phyloP scores from a whole-genome alignment of 2,888 invertebrate species.

The Drosophila subquinaria region DNA sequence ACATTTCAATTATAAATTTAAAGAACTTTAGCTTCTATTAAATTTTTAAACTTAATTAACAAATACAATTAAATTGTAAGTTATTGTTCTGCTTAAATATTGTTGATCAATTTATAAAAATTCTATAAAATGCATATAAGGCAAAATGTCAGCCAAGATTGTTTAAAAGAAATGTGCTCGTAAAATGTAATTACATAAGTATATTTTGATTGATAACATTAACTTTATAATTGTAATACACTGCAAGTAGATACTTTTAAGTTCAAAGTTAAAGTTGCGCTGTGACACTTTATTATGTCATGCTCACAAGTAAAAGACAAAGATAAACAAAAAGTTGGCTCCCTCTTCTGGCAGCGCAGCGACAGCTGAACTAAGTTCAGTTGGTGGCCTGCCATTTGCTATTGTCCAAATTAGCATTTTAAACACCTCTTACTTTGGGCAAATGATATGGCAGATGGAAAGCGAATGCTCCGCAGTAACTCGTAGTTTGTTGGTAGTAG shows the following conservation, averaged over 20 bases:
- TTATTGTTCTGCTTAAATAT: no score
- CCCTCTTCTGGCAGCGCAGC: conserved; percentile 5
- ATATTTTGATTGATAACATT: conserved; percentile 9
- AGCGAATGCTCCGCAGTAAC: conserved; percentile 37
- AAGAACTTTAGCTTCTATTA: no score
- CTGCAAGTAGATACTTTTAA: background rate
- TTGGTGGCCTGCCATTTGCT: conserved; percentile 61
- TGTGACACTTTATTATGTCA: conserved; percentile 44
- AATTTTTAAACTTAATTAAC: no score
- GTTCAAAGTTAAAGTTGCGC: conserved; percentile 13
- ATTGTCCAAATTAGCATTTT: conserved; percentile 77
- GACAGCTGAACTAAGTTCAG: conserved; percentile 42
- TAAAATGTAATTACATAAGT: background rate
- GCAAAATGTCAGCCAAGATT: no score
- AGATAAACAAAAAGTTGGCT: conserved; percentile 41
- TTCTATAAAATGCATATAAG: no score
- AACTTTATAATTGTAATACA: background rate
- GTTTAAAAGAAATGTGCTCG: background rate
- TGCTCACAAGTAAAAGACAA: conserved; percentile 20
- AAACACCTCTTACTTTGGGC: conserved; percentile 79
- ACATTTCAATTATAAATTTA: no score
- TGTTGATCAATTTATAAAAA: no score
- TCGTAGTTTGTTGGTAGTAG: conserved; percentile 9
- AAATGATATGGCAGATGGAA: conserved; percentile 73
- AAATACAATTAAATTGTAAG: no score